Evolutionary conservation across 2,797 vertebrate species (phyloP), one percentile per base, ranked within the genome.

Genomic region (Caiman crocodilus): DNA sequence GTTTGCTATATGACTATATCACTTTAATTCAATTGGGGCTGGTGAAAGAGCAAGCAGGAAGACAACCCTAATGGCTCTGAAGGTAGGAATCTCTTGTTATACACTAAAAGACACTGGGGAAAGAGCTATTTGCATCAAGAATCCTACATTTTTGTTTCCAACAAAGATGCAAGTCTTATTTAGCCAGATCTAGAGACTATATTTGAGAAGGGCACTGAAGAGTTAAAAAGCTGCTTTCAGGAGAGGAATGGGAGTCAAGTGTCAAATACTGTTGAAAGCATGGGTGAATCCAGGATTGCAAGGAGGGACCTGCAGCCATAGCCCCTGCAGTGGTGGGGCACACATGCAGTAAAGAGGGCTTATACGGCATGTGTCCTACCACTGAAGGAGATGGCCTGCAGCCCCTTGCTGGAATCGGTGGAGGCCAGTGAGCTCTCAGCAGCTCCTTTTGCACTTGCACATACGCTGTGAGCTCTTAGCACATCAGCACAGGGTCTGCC

Each of bases 171-270:
- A 63, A 35, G 1, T 28, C 8, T 5, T 0, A 1, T 5, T 59
- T 60, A 42, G 5, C 25, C 63, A 65, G 26, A 30, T 13, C 67
- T 60, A 71, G 82, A 81, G 75, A 9, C 30, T 89, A 58, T 42
- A 64, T 76, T 87, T 87, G 63, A 58, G 69, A 89, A 85, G 42
- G 59, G 14, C 57, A 50, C n/a, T 82, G 64, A 76, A 80, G 32
- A 32, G 16, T 79, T 50, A 35, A 4, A 75, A 88, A 92, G 59
- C 0, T 26, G 61, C 4, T 63, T 81, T 64, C 75, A 6, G 8
- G 17, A 82, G 63, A 14, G 1, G 17, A 58, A 20, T 11, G 25
- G 82, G 61, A 80, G 58, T 15, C 55, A 9, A 16, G 21, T 23
- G 21, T 23, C 13, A 5, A 23, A 35, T 32, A 35, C 67, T 30